phyloP scores from a whole-genome alignment of 2,113 vertebrate species.

The Nematolebias whitei region DNA sequence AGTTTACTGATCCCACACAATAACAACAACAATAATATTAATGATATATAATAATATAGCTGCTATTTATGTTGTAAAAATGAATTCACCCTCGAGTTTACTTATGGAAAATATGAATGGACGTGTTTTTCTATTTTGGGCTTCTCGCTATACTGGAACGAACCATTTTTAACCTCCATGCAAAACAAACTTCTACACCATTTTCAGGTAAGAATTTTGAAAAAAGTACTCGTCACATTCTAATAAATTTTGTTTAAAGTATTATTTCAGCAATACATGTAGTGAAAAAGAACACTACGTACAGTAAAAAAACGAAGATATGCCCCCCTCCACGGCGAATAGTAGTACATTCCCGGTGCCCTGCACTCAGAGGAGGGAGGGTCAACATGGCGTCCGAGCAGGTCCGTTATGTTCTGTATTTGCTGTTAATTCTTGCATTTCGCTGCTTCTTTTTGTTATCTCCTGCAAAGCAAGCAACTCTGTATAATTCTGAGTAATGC shows the following conservation, averaged over 20 bases:
- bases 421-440: slow-evolving; percentile 34
- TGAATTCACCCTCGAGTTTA: not conserved
- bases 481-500: not conserved
- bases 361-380: slow-evolving; percentile 66
- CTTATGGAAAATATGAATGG: slow-evolving; percentile 67
- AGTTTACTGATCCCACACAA: too few species aligned
- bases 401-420: slow-evolving; percentile 73
- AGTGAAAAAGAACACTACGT: too few species aligned
- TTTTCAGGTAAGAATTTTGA: not conserved
- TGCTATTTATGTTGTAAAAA: too few species aligned
- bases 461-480: accelerated
- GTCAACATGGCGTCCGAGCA: slow-evolving; percentile 85
- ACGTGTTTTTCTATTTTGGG: slow-evolving; percentile 70
- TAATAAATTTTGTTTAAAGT: too few species aligned
- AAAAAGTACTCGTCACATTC: too few species aligned
- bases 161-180: slow-evolving; percentile 56
- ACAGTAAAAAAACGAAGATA: too few species aligned
- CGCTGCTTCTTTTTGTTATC: not conserved
- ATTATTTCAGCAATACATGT: too few species aligned
- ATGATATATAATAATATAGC: too few species aligned
- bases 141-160: slow-evolving; percentile 39
- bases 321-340: not conserved
- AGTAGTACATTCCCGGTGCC: slow-evolving; percentile 63
- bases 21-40: too few species aligned
- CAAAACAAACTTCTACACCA: too few species aligned